Base-by-base conservation (phyloP, 92 coral and sea anemone species). In the Phymanthus crucifer region DNA sequence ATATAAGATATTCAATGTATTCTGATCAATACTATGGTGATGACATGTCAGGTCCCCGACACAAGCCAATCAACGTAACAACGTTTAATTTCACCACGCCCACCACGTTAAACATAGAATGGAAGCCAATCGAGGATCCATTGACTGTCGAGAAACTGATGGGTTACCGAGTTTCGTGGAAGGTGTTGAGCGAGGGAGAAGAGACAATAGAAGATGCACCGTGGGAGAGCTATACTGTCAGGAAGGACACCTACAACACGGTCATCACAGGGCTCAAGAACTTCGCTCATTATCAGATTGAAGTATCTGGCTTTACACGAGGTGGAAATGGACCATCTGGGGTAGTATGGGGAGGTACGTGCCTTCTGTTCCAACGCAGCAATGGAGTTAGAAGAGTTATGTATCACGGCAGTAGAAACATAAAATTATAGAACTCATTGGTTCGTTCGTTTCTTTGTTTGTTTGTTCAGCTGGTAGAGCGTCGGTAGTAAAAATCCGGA, bases 161-260 rank as follows among this genome's bases (percentile, higher is more conserved):
- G 48, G 98, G 98, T 9, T 93, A 93, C 76, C 82, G 88, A 14
- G 82, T 93, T 14, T 56, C 89, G 19, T 93, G 90, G 74, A 82
- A 76, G 45, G 82, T 78, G 38, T 84, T 93, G 24, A 75, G 74
- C 31, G 83, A 88, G 43, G 94, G 94, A 6, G 88, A 83, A 17
- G 91, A 93, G 35, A 33, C 70, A 24, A 65, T 83, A 3, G 58
- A 69, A 37, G 70, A 79, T 13, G 78, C 83, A 5, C 94, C 94
- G 6, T 48, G 84, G 73, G 23, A 35, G n/a, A 77, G 73, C 84
- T 24, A 26, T 21, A 90, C 94, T 26, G 89, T 90, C 27, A 84
- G 94, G 13, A 67, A 79, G 43, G 77, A 83, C n/a, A 78, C 89
- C 17, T 54, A 84, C 4, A 14, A 46, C 0, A n/a, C 66, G 31